phyloP scores from a whole-genome alignment of 2,888 invertebrate species.

The Agrochola circellaris region DNA sequence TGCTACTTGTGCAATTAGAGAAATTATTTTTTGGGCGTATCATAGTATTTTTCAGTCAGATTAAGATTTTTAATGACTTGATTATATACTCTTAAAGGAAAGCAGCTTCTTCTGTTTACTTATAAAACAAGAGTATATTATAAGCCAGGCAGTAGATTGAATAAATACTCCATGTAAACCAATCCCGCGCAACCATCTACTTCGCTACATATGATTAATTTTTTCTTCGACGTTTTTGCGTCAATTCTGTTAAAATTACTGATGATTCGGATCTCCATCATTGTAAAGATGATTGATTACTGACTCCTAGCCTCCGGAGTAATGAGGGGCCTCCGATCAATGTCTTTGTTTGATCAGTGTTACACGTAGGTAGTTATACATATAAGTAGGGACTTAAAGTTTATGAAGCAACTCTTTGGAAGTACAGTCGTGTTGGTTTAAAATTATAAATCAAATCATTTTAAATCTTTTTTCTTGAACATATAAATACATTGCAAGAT shows the following conservation, averaged over 20 bases:
- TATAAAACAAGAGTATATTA: not conserved
- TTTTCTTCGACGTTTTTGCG: conserved; percentile 65
- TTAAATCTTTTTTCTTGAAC: not conserved
- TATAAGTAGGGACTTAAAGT: not conserved
- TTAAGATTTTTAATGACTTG: not conserved
- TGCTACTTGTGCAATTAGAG: not conserved
- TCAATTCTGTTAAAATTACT: conserved; percentile 64
- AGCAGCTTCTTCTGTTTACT: not conserved
- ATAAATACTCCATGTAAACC: conserved; percentile 61
- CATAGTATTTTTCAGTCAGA: not conserved
- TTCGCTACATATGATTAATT: conserved; percentile 62
- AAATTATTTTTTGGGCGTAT: not conserved
- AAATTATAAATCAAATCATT: no score
- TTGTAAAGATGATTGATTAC: conserved; percentile 64
- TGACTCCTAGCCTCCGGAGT: conserved; percentile 41
- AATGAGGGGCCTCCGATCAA: conserved; percentile 53
- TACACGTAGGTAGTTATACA: not conserved
- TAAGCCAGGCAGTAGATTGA: not conserved
- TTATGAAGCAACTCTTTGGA: no score
- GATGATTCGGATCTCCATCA: conserved; percentile 58
- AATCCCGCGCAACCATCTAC: conserved; percentile 4
- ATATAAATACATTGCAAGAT: not conserved
- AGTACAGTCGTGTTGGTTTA: not conserved
- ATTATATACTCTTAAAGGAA: not conserved
- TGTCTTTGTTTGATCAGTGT: conserved; percentile 58